Percentiles rank a stretch among this genome's conserved stretches.
Conservation (phyloP, 2,797 vertebrate species). For the Diplodus puntazzo region DNA sequence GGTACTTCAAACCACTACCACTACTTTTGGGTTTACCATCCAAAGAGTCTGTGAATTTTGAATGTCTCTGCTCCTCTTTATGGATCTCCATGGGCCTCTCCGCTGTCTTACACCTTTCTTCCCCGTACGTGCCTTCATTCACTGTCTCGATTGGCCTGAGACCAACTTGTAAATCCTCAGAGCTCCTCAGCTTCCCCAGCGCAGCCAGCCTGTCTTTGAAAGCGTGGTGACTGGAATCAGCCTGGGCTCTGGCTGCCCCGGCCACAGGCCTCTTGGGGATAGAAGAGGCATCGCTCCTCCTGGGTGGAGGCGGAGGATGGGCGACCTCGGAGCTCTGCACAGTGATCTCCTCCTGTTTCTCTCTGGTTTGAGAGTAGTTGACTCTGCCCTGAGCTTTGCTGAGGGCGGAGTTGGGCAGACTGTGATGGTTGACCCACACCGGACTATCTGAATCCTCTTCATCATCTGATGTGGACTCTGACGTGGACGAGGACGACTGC, state of each 20-base stretch:
- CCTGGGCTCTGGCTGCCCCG: slow-evolving; percentile 78
- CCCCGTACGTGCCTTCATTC: slow-evolving; percentile 47
- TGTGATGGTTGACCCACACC: slow-evolving; percentile 84
- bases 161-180: slow-evolving; percentile 80
- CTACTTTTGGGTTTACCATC: slow-evolving; percentile 82
- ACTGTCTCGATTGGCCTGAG: slow-evolving; percentile 45
- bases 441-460: slow-evolving; percentile 82
- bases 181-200: slow-evolving; percentile 90
- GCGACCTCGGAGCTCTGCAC: slow-evolving; percentile 61
- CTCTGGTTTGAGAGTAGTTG: slow-evolving; percentile 66
- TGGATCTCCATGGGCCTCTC: slow-evolving; percentile 78
- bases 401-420: slow-evolving; percentile 73
- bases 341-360: slow-evolving; percentile 71
- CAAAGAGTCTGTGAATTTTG: slow-evolving; percentile 79
- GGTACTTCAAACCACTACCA: slow-evolving; percentile 86
- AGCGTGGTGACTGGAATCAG: slow-evolving; percentile 87
- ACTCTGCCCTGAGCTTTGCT: slow-evolving; percentile 68
- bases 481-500: slow-evolving; percentile 85
- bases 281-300: slow-evolving; percentile 83
- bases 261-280: slow-evolving; percentile 86
- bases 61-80: slow-evolving; percentile 80
- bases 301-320: slow-evolving; percentile 71
- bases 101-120: slow-evolving; percentile 77
- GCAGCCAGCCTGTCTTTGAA: slow-evolving; percentile 92
- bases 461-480: slow-evolving; percentile 79